Base-by-base conservation (phyloP, 2,113 vertebrate genomes). In the Macquaria australasica region DNA sequence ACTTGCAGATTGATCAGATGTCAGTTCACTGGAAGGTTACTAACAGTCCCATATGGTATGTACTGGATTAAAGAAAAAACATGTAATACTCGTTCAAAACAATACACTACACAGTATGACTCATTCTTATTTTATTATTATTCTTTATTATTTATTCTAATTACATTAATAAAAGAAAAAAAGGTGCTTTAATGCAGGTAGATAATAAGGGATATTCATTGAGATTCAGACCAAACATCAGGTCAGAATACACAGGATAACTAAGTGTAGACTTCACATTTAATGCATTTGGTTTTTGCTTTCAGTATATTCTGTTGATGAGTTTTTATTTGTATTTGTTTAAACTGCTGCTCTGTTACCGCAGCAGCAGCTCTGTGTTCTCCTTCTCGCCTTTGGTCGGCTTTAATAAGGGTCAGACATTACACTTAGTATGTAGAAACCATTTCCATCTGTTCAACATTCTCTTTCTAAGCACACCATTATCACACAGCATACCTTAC, bases 1-100 rank as follows among this genome's bases (percentile, higher is more conserved):
- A 68, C 28, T 70, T 45, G 20, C 8, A 72, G 23, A 77, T 73
- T 71, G 75, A 80, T 87, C 50, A 68, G 25, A 71, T 63, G 67
- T 56, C 59, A 77, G 14, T 63, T 76, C 66, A 73, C 8, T 79
- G 43, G 16, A 20, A 75, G 63, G 43, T 62, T 59, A 74, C 1
- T 0, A 56, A 78, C 59, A 62, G 34, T 51, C 34, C 50, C 20
- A 67, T 73, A 23, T 66, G 23, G 23, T 28, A 50, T 56, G 15
- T 37, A n/a, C 11, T 18, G 5, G 14, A 60, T 48, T 58, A 56
- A 25, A 71, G 20, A 39, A 45, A 45, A 58, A 58, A 21, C 15
- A 58, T 39, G 12, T 8, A 45, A 37, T 9, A 28, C 9, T 51
- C 43, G 28, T 28, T 37, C 6, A 28, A 4, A 43, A 14, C 10